Evolutionary conservation across 2,888 invertebrate species (phyloP), one percentile per base, ranked within the genome.

Genomic region (Epsilonema sp.): DNA sequence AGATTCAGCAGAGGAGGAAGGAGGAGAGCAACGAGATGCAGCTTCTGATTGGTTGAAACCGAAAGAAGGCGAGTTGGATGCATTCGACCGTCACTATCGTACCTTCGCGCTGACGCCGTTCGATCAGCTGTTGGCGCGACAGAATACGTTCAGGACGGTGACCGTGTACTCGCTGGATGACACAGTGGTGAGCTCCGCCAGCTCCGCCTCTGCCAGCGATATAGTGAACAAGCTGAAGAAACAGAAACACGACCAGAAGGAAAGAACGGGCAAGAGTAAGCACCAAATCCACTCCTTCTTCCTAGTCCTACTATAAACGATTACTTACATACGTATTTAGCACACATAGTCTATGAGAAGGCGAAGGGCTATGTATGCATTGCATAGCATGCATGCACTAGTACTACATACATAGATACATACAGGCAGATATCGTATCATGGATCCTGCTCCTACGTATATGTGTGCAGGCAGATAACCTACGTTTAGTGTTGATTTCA

Each of bases 81-180:
- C 21, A 19, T 55, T 49, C 44, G 43, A 47, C n/a, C 13, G 45
- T 16, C 49, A 45, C 44, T 55, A 61, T 47, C 47, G 56, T 4
- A 57, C 58, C 5, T 62, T 57, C 47, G 59, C 60, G 39, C 51
- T 60, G 50, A 59, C 55, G 8, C 51, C 54, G 3, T 49, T 61
- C n/a, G 61, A 56, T 37, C 38, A 42, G 19, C 25, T 55, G n/a
- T 16, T 26, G 21, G 3, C 16, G 16, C 8, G 22, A 8, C 20
- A 19, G 11, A 24, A 22, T n/a, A 8, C 5, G 11, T 20, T 11
- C 11, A 24, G 21, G 21, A 21, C 16, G 11, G 25, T 42, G 5
- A 5, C 11, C 4, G 25, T 42, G 23, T 8, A 24, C 25, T 13
- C 39, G 8, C 13, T 21, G 5, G 39, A 39, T n/a, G 39, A 11